phyloP scores from a whole-genome alignment of 1,140 invertebrate species.

The Zaprionus africanus region DNA sequence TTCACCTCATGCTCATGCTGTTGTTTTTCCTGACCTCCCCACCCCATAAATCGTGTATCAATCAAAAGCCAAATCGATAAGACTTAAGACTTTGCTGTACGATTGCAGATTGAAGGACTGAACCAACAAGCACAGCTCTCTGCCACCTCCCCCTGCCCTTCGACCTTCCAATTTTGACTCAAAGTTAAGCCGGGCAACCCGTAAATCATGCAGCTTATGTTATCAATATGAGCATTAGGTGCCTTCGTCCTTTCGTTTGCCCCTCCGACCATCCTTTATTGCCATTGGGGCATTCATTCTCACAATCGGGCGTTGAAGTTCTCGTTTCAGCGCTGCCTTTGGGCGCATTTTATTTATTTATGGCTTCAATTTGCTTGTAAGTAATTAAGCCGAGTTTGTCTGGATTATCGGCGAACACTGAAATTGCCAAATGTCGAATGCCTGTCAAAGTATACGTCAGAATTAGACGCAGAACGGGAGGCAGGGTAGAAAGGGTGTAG shows the following conservation, averaged over 20 bases:
- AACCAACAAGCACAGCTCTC: not conserved
- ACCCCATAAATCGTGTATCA: slow-evolving; percentile 58
- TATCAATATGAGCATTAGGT: slow-evolving; percentile 76
- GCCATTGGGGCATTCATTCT: slow-evolving; percentile 10
- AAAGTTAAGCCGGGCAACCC: slow-evolving; percentile 44
- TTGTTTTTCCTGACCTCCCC: slow-evolving; percentile 1
- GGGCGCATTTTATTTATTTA: slow-evolving; percentile 76
- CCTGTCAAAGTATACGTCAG: slow-evolving; percentile 48
- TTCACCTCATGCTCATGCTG: not conserved
- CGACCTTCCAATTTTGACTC: not conserved
- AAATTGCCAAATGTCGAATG: slow-evolving; percentile 52
- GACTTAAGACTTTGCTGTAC: slow-evolving; percentile 54
- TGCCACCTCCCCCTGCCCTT: not conserved
- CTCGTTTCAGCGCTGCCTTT: slow-evolving; percentile 50
- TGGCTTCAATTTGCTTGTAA: slow-evolving; percentile 79
- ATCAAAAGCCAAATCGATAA: slow-evolving; percentile 80
- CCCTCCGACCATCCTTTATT: not conserved
- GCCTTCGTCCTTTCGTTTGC: not conserved
- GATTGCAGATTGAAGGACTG: slow-evolving; percentile 35
- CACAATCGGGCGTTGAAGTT: slow-evolving; percentile 54
- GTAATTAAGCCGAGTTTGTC: slow-evolving; percentile 79
- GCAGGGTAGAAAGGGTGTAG: not conserved
- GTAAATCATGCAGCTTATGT: slow-evolving; percentile 77
- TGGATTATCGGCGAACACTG: slow-evolving; percentile 67
- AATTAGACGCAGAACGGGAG: slow-evolving; percentile 29